Percentiles rank a stretch among this genome's conserved stretches.
phyloP scores from a whole-genome alignment of 2,113 vertebrate genomes.

The Dromas ardeola region DNA sequence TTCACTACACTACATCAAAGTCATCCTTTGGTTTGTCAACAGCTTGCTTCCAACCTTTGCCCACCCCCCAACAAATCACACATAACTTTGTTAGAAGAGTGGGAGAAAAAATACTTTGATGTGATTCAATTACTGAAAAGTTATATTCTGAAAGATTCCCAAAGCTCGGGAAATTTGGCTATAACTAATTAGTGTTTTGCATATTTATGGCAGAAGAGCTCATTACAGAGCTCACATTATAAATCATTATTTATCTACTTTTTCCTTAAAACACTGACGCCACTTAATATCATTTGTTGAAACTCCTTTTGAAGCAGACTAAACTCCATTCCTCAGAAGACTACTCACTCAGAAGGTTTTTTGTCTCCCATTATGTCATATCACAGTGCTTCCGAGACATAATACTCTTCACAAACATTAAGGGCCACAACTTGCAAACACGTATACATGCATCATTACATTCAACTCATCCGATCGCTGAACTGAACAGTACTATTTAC shows the following conservation, averaged over 20 bases:
- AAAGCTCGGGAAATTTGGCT: not conserved
- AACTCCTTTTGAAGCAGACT: not conserved
- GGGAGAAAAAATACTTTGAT: slow-evolving; percentile 7
- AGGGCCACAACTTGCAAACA: not conserved
- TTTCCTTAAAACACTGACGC: slow-evolving; percentile 4
- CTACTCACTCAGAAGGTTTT: not conserved
- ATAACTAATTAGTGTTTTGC: not conserved
- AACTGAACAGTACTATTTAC: not conserved
- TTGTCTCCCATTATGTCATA: not conserved
- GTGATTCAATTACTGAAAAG: slow-evolving; percentile 39
- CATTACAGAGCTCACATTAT: not conserved
- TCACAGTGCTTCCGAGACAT: not conserved
- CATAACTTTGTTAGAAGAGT: not conserved
- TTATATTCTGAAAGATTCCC: not conserved
- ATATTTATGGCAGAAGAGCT: slow-evolving; percentile 8
- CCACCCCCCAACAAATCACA: not conserved
- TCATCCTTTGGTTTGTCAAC: not conserved
- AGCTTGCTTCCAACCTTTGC: not conserved
- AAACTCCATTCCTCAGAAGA: not conserved
- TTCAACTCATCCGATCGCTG: not conserved
- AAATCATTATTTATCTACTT: slow-evolving; percentile 30
- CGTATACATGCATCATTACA: accelerated
- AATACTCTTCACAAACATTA: not conserved
- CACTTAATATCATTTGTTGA: not conserved
- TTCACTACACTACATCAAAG: not conserved